phyloP scores from a whole-genome alignment of 53 echinoderm and acorn worm genomes.

The Crossaster papposus region DNA sequence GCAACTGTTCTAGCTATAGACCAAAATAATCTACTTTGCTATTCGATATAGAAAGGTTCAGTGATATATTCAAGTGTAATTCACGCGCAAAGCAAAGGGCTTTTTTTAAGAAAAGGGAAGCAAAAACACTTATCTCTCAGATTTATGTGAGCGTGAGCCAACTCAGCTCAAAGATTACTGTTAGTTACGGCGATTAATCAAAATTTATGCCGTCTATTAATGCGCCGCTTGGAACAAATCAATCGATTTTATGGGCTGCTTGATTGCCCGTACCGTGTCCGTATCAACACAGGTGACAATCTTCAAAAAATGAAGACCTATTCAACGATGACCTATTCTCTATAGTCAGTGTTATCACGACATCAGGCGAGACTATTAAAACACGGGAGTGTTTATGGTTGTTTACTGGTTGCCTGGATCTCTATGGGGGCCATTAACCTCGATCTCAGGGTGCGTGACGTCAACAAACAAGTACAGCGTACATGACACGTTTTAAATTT shows the following conservation, averaged over 20 bases:
- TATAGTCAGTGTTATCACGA: slow-evolving; percentile 3
- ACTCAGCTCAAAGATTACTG: slow-evolving; percentile 26
- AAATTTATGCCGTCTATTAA: background rate
- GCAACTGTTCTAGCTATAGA: too few relatives aligned
- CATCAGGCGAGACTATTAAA: slow-evolving; percentile 13
- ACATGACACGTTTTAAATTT: background rate
- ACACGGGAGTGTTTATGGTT: slow-evolving; percentile 20
- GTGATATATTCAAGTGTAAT: background rate
- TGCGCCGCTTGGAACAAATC: slow-evolving; percentile 20
- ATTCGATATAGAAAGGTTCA: background rate
- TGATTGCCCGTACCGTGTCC: background rate
- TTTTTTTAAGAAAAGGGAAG: background rate
- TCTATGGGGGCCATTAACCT: slow-evolving; percentile 28
- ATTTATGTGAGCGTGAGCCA: slow-evolving; percentile 32
- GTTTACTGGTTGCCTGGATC: slow-evolving; percentile 12
- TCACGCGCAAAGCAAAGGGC: background rate
- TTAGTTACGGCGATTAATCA: slow-evolving; percentile 22
- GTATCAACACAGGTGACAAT: slow-evolving; percentile 20
- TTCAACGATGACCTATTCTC: slow-evolving; percentile 13
- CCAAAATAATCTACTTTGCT: too few relatives aligned
- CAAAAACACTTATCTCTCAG: slow-evolving; percentile 24
- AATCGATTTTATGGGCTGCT: slow-evolving; percentile 25
- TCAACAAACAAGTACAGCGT: background rate
- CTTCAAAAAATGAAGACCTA: background rate
- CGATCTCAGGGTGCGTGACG: slow-evolving; percentile 24